These are phyloP conservation scores for Zaprionus bogoriensis DNA, from an alignment of 2,888 invertebrate species.

Conservation along the genomic window DNA sequence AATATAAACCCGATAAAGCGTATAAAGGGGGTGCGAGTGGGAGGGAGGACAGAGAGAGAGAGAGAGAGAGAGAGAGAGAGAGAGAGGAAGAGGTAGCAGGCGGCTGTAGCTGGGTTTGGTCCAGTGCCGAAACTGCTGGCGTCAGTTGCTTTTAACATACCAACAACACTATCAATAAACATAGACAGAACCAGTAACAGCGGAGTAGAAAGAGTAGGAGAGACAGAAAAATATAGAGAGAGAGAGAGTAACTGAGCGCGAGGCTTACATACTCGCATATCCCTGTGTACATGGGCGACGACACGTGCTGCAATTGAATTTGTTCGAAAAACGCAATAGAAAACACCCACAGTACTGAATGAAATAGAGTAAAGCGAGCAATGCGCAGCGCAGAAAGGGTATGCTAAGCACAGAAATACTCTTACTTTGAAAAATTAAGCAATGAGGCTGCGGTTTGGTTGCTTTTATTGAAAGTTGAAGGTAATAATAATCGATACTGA, in stretches of 20 bases:
- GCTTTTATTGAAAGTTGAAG: neutral
- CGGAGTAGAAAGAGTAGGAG: neutral
- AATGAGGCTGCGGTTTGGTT: too few relatives aligned
- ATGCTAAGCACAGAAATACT: neutral
- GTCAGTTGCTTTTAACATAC: slow-evolving; percentile 72
- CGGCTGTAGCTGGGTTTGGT: neutral
- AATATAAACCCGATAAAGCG: slow-evolving; percentile 67
- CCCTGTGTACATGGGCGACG: slow-evolving; percentile 55
- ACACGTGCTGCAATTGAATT: slow-evolving; percentile 76
- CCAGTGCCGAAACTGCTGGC: slow-evolving; percentile 60
- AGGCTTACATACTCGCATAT: slow-evolving; percentile 46
- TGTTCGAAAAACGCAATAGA: slow-evolving; percentile 73
- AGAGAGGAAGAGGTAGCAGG: neutral
- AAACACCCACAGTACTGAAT: slow-evolving; percentile 59
- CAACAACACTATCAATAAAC: slow-evolving; percentile 37
- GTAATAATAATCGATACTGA: too few relatives aligned
- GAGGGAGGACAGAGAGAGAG: slow-evolving; percentile 22
- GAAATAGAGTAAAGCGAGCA: slow-evolving; percentile 13
- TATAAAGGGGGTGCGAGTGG: too few relatives aligned
- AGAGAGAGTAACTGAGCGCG: neutral
- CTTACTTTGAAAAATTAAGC: neutral
- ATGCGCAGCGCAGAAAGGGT: slow-evolving; percentile 14
- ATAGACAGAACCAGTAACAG: slow-evolving; percentile 7
- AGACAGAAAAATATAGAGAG: neutral
- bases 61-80: neutral